Percentiles rank a stretch among this genome's conserved stretches.
These are phyloP conservation scores for Meteorus sp. DNA, from an alignment of 1,140 invertebrate genomes.

Conservation along the genomic window DNA sequence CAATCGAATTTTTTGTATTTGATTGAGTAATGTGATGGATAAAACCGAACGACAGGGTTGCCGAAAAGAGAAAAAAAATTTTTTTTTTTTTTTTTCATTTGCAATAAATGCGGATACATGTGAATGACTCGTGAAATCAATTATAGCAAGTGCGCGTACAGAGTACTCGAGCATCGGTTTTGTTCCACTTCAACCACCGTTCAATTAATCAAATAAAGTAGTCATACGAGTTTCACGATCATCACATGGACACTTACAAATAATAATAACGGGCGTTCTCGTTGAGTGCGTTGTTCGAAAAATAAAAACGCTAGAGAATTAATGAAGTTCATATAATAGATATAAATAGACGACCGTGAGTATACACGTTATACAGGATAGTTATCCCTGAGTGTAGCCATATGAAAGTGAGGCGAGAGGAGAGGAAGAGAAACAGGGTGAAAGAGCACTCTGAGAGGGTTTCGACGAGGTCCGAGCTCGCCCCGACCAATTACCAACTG, in stretches of 20 bases:
- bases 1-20: no score
- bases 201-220: constrained; percentile 27
- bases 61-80: no score
- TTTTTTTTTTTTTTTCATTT: no score
- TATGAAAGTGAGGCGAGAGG: background rate
- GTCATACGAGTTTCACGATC: constrained; percentile 11
- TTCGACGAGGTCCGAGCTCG: constrained; percentile 6
- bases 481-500: constrained; percentile 29
- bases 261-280: background rate
- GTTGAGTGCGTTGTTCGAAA: background rate
- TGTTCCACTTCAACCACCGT: constrained; percentile 1
- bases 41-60: no score
- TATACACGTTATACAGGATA: background rate
- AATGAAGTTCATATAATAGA: constrained; percentile 17
- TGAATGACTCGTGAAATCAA: no score
- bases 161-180: background rate
- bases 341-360: background rate
- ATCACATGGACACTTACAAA: constrained; percentile 20
- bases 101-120: no score
- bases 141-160: background rate
- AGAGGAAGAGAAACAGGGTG: background rate
- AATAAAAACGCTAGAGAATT: constrained; percentile 12
- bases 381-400: no score
- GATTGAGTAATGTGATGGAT: no score
- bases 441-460: constrained; percentile 6